A percentile compares a stretch with the other conserved stretches of the same genome.
Conservation (phyloP, 2,797 vertebrate genomes). For the Acrossocheilus fasciatus region DNA sequence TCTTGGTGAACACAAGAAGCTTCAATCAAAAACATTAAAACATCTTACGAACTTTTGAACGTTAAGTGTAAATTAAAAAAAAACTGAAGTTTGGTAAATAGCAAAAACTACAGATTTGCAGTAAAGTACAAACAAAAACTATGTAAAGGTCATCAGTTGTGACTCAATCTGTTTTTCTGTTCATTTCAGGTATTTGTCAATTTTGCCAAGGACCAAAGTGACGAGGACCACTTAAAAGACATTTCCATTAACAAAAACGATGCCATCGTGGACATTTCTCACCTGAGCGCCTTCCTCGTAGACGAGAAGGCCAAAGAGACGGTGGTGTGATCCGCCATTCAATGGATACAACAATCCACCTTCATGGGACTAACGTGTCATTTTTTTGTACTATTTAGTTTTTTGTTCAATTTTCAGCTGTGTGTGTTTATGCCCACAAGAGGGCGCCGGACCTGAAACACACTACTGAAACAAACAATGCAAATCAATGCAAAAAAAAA, state of each 20-base stretch:
- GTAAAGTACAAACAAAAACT: not conserved
- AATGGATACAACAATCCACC: not conserved
- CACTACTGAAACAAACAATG: conserved; percentile 90
- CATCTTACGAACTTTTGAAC: not conserved
- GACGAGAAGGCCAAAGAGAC: conserved; percentile 93
- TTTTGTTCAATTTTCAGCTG: conserved; percentile 66
- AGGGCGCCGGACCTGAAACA: conserved; percentile 68
- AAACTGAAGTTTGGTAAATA: not conserved
- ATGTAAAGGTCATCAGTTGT: not conserved
- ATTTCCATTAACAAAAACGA: conserved; percentile 92
- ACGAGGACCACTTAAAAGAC: conserved; percentile 96
- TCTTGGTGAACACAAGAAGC: not conserved
- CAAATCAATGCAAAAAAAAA: conserved; percentile 87
- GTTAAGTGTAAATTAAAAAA: not conserved
- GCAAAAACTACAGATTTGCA: not conserved
- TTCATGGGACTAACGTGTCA: conserved; percentile 44
- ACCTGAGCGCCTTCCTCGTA: conserved; percentile 87
- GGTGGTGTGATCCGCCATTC: conserved; percentile 84
- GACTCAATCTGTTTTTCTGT: not conserved
- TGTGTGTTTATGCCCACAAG: conserved; percentile 57
- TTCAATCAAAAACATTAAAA: not conserved
- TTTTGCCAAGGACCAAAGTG: conserved; percentile 99
- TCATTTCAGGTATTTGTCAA: conserved; percentile 94
- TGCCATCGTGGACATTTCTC: conserved; percentile 88
- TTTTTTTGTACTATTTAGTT: conserved; percentile 47